Evolutionary conservation across 1,140 invertebrate genomes (phyloP), one percentile per base, ranked within the genome.

Genomic region (Hypsibius dujardini): DNA sequence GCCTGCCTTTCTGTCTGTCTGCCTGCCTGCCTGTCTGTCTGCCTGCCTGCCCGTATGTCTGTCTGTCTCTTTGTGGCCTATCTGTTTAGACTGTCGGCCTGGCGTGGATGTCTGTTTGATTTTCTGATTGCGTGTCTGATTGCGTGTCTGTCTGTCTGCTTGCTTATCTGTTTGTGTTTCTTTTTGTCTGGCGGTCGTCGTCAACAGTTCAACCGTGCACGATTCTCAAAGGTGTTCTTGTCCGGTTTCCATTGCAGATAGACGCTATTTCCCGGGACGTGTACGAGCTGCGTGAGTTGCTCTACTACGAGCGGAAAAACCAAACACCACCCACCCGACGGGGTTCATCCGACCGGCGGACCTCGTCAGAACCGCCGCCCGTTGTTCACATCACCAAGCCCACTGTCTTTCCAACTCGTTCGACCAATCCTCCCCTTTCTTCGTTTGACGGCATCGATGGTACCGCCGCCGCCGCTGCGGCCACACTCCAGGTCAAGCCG

Each of bases 191-290:
- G 28, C 28, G 28, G 28, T 28, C 28, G 28, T 28, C 28, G 28
- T 28, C 28, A 28, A 28, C 28, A 28, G 28, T 28, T 28, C 28
- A 28, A 28, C 28, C 28, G 28, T 28, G 28, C 28, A 28, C 28
- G 28, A 28, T 28, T 28, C 28, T 28, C 28, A 28, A 28, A 28
- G 28, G 28, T 28, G 50, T 12, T 56, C 50, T 56, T 56, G 50
- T 56, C 50, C 7, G n/a, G 50, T 56, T 12, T 56, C 50, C n/a
- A 15, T 67, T 12, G 62, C 42, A 67, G 62, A 67, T 67, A 12
- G 62, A 67, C 62, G 62, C 62, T 3, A 67, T 67, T 7, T 67
- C 62, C 3, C 62, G 62, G 12, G 62, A 67, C 45, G 62, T 67
- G 12, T 67, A 67, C 42, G 62, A 67, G 42, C 62, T 67, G 12